Evolutionary conservation across 1,140 invertebrate genomes (phyloP).

Genomic region (Ceratina japonica): DNA sequence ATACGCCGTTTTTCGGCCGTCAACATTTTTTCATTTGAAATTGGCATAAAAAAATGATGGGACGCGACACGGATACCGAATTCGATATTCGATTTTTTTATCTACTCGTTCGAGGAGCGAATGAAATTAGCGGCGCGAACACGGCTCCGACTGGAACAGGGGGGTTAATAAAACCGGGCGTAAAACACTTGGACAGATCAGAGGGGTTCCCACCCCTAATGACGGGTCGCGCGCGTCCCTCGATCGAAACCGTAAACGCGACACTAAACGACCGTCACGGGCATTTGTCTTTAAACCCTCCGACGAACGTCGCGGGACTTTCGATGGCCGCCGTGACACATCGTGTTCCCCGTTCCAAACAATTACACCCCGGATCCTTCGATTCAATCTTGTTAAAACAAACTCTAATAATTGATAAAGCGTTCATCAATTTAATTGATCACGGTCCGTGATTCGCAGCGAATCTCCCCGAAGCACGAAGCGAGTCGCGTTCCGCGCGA

Average conservation of each 20-base stretch:
- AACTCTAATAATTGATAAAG: no score
- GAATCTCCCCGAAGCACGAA: no score
- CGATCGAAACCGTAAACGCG: conserved; percentile 3
- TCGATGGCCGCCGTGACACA: not conserved
- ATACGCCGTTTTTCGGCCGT: not conserved
- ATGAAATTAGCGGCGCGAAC: no score
- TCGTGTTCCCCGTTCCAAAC: not conserved
- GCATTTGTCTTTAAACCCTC: conserved; percentile 8
- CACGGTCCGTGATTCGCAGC: no score
- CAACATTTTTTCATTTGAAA: not conserved
- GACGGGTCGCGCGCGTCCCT: not conserved
- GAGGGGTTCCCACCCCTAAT: conserved; percentile 26
- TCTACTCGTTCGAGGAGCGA: no score
- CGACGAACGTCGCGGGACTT: not conserved
- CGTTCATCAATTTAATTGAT: no score
- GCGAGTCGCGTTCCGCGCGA: no score
- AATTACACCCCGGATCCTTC: not conserved
- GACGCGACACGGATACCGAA: no score
- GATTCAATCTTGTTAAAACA: not conserved
- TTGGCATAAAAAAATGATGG: no score
- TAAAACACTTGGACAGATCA: conserved; percentile 14
- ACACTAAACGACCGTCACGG: not conserved
- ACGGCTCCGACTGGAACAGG: not conserved
- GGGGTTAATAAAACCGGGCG: conserved; percentile 10
- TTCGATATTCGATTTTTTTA: no score